phyloP scores from a whole-genome alignment of 2,113 vertebrate species.

The Meriones unguiculatus region DNA sequence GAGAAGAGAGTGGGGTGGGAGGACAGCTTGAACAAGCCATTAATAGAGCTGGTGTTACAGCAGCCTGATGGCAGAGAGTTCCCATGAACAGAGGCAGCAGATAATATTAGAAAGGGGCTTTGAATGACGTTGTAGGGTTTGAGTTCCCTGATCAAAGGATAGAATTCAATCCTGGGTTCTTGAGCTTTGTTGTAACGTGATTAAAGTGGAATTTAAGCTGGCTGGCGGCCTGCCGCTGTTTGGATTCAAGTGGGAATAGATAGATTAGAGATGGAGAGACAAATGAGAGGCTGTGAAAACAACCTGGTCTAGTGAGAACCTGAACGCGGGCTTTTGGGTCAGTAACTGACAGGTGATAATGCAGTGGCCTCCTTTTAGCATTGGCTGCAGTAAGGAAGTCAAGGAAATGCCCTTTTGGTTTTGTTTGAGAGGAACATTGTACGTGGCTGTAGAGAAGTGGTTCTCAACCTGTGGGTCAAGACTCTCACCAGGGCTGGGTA shows the following conservation, averaged over 20 bases:
- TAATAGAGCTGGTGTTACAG: not conserved
- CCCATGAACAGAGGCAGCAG: not conserved
- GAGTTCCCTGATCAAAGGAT: constrained; percentile 12
- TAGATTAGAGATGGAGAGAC: constrained; percentile 29
- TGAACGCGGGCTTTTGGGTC: constrained; percentile 10
- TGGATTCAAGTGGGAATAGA: constrained; percentile 25
- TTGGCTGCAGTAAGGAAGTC: not conserved
- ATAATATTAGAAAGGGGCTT: not conserved
- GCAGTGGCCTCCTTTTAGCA: not conserved
- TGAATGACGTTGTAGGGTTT: not conserved
- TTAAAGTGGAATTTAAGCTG: constrained; percentile 29
- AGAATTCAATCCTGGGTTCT: constrained; percentile 34
- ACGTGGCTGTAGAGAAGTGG: not conserved
- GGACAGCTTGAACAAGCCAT: not conserved
- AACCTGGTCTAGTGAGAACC: constrained; percentile 2
- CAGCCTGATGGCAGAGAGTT: not conserved
- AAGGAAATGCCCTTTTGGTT: not conserved
- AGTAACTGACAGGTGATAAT: not conserved
- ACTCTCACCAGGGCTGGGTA: not conserved
- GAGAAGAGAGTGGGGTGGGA: not conserved
- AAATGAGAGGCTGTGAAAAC: constrained; percentile 47
- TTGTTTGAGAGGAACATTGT: not conserved
- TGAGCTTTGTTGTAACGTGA: not conserved
- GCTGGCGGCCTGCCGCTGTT: not conserved
- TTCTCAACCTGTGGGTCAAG: not conserved